Percentiles rank a stretch among this genome's conserved stretches.
Conservation (phyloP, 2,113 vertebrate genomes). For the Hemicordylus capensis region DNA sequence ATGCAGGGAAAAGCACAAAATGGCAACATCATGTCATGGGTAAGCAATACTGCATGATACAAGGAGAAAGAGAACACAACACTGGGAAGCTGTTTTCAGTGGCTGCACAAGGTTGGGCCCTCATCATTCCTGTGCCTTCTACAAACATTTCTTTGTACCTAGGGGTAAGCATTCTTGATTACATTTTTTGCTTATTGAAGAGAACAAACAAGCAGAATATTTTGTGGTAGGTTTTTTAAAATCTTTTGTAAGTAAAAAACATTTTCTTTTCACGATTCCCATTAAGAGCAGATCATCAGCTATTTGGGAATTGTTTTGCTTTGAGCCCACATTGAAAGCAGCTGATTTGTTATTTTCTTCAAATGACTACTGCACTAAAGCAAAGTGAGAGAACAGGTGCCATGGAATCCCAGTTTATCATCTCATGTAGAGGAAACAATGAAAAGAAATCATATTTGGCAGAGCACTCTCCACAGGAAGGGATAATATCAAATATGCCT, state of each 20-base stretch:
- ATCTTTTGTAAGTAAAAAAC: constrained; percentile 42
- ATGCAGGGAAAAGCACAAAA: neutral
- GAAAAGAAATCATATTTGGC: constrained; percentile 21
- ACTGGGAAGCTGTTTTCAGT: neutral
- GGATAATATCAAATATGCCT: neutral
- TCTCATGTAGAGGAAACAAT: constrained; percentile 26
- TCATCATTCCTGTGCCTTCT: constrained; percentile 10
- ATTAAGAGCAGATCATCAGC: constrained; percentile 28
- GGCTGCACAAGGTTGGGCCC: neutral
- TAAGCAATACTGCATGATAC: neutral
- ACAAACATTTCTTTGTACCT: neutral
- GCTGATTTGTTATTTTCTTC: constrained; percentile 29
- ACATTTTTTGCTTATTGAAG: constrained; percentile 39
- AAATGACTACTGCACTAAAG: constrained; percentile 21
- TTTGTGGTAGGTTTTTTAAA: constrained; percentile 42
- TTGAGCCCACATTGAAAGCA: constrained; percentile 34
- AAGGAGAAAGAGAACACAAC: neutral
- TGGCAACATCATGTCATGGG: neutral
- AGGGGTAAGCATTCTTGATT: neutral
- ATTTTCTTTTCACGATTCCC: constrained; percentile 40
- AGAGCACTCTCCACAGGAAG: constrained; percentile 27
- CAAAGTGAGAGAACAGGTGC: constrained; percentile 20
- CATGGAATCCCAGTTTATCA: constrained; percentile 45
- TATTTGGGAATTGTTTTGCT: constrained; percentile 33
- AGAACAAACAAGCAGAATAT: constrained; percentile 4